Base-by-base conservation (phyloP, 2,113 vertebrate species). In the Verasper variegatus region DNA sequence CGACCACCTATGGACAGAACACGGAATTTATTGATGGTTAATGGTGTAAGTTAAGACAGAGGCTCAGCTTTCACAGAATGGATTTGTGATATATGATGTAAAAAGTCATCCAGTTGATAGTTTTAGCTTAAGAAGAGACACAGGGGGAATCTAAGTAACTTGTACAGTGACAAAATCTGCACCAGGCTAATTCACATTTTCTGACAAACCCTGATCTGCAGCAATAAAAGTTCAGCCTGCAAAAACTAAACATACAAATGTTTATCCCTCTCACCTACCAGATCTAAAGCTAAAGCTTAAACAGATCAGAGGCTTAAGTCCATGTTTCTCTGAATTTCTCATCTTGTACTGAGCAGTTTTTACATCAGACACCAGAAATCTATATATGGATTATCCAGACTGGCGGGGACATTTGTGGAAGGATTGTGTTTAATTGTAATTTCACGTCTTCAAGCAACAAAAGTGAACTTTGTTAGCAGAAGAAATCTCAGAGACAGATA, bases 1-100 rank as follows among this genome's bases (percentile, higher is more conserved):
- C 97, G 0, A 99, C 97, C 67, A 96, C 97, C 74, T 92, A 70
- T 5, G 11, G 31, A 11, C 23, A 17, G 31, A 13, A 42, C n/a
- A 23, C 11, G 52, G 2, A 14, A 6, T 55, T 59, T 60, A 57
- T 24, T 35, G 5, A 35, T 61, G 66, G 35, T 60, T 79, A 62
- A 51, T 24, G 24, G n/a, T 15, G 17, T 17, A 42, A 17, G 58
- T 35, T 55, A 18, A 71, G 9, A n/a, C 51, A 54, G 20, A 54
- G 18, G 40, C 40, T 52, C 15, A 17, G 27, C 14, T 71, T 35
- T 47, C 24, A 26, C 31, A 63, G 49, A 52, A 52, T 31, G 57
- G 31, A 6, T 13, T 11, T 9, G 6, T 4, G 42, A 11, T 57
- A 3, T 3, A n/a, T n/a, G n/a, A 68, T 45, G 54, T 11, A 58